Base-by-base conservation (phyloP, 2,113 vertebrate genomes). In the Castor canadensis region DNA sequence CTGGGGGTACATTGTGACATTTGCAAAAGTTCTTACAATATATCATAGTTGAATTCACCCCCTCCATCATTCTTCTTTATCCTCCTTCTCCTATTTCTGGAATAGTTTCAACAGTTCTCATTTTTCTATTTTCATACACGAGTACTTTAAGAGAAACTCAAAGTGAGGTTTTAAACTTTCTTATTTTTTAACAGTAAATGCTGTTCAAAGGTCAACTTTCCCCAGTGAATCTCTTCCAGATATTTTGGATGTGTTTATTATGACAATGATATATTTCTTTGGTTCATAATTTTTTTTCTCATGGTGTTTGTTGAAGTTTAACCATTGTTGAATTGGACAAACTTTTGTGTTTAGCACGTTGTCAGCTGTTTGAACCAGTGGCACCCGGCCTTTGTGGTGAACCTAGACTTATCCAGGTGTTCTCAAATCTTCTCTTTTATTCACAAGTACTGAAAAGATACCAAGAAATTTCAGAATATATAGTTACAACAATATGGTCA, bases 181-280 rank as follows among this genome's bases (percentile, higher is more conserved):
- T 19, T 58, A 24, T 52, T 49, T 93, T 95, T 92, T 86, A 91
- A 38, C 4, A 84, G 38, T 80, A 93, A 56, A 35, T 93, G 9
- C 8, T 93, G 5, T 81, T 89, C 16, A 66, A 49, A 72, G 90
- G 22, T 52, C 9, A 49, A 1, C 8, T 80, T 93, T 84, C 22
- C 66, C 54, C 40, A 45, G 9, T 69, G 30, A 79, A 67, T 86
- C 30, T 85, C 24, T 84, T 92, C 69, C 54, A 17, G 3, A 71
- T 95, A 82, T 75, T 87, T 86, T 72, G 52, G 5, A 35, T 66
- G 2, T 91, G 16, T 79, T 89, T 95, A 43, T 90, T 93, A 16
- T 87, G 30, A 93, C 92, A 43, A n/a, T 75, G 11, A 54, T 79
- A 0, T 73, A 40, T 93, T 49, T 77, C 28, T 49, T 62, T 69